Percentiles rank a stretch among this genome's conserved stretches.
Evolutionary conservation across 2,113 vertebrate genomes (phyloP).

Genomic region (Notarius quadriscutis): DNA sequence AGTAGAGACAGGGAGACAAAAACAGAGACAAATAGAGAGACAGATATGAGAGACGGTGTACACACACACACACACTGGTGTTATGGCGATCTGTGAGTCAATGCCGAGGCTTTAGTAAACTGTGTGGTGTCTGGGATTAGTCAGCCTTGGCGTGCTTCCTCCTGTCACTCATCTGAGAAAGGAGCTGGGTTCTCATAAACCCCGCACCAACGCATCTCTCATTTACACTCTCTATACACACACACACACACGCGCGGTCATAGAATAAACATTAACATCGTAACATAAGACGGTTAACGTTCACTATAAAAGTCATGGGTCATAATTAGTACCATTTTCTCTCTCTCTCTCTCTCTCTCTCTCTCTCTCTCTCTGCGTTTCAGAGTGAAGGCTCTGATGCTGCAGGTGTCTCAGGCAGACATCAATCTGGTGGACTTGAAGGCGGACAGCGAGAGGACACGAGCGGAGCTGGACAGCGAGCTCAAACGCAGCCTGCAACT

Average conservation of each 20-base stretch:
- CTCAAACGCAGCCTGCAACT: constrained; percentile 64
- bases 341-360: constrained; percentile 59
- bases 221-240: constrained; percentile 19
- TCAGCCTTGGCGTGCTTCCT: constrained; percentile 36
- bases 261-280: constrained; percentile 30
- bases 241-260: constrained; percentile 3
- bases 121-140: constrained; percentile 29
- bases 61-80: not conserved
- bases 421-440: constrained; percentile 64
- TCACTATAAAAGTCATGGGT: constrained; percentile 19
- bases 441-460: constrained; percentile 62
- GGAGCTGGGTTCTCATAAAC: constrained; percentile 19
- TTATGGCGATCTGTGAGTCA: constrained; percentile 11
- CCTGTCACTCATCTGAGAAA: not conserved
- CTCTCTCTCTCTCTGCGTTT: constrained; percentile 59
- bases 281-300: constrained; percentile 19
- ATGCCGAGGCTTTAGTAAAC: constrained; percentile 19
- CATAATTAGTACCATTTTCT: constrained; percentile 27
- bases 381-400: constrained; percentile 67
- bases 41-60: not conserved
- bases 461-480: constrained; percentile 70
- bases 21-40: not conserved
- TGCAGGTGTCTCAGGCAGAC: constrained; percentile 72
- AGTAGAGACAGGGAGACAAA: not conserved
- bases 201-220: constrained; percentile 13